Conservation (phyloP, 2,888 invertebrate genomes). For the Tupiocoris notatus region DNA sequence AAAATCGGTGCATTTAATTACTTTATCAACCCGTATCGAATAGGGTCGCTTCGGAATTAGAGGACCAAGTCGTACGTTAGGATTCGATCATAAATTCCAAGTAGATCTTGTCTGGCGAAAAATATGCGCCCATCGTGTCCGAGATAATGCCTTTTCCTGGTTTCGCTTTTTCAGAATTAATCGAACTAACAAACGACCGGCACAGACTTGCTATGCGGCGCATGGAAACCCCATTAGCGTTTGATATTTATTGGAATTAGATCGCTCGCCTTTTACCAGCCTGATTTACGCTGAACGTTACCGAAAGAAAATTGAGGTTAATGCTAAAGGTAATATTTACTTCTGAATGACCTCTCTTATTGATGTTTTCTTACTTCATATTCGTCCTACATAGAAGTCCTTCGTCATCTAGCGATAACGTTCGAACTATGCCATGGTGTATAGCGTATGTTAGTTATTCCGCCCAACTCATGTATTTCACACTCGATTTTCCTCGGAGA, state of each 20-base stretch:
- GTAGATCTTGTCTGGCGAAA: neutral
- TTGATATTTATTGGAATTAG: slow-evolving; percentile 29
- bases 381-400: too few species aligned
- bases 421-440: too few species aligned
- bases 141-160: neutral
- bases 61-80: neutral
- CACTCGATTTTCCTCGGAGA: too few species aligned
- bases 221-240: slow-evolving; percentile 20
- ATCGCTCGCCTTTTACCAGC: neutral
- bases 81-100: neutral
- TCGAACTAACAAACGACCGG: slow-evolving; percentile 33
- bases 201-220: neutral
- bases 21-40: too few species aligned
- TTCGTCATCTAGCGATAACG: too few species aligned
- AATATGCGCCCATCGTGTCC: neutral
- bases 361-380: neutral
- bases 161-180: slow-evolving; percentile 7
- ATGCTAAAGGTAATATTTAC: neutral
- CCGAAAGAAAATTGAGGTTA: neutral
- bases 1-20: too few species aligned
- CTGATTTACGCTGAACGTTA: neutral
- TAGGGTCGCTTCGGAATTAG: neutral
- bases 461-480: too few species aligned
- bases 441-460: too few species aligned
- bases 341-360: neutral